phyloP scores from a whole-genome alignment of 2,113 vertebrate genomes.

The Pedetes capensis region DNA sequence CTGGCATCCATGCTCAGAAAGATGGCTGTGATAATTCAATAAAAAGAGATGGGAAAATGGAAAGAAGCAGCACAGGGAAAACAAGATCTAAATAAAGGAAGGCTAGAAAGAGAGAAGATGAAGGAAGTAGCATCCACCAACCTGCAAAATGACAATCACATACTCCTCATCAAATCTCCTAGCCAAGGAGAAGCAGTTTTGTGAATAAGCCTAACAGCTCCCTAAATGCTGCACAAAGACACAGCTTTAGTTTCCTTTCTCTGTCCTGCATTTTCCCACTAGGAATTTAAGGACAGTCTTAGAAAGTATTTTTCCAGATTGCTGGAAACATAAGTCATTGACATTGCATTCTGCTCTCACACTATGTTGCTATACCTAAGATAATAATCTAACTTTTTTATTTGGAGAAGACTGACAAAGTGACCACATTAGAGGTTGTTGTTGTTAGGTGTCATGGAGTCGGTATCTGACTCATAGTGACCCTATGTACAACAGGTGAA shows the following conservation, averaged over 20 bases:
- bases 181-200: neutral
- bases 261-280: neutral
- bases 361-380: neutral
- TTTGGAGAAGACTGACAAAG: neutral
- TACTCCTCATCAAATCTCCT: slow-evolving; percentile 23
- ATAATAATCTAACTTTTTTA: neutral
- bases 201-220: slow-evolving; percentile 44
- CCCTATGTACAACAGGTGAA: too few species aligned
- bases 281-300: neutral
- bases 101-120: slow-evolving; percentile 18
- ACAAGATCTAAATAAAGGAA: slow-evolving; percentile 48
- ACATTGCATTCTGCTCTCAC: neutral
- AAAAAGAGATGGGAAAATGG: neutral
- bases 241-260: slow-evolving; percentile 18
- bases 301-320: slow-evolving; percentile 14
- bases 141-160: slow-evolving; percentile 25
- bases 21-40: neutral
- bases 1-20: neutral
- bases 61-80: neutral
- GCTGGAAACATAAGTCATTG: neutral
- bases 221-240: neutral
- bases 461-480: too few species aligned
- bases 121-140: slow-evolving; percentile 53
- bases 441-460: too few species aligned
- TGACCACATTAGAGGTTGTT: neutral